Percentiles rank a stretch among this genome's conserved stretches.
Evolutionary conservation across 2,113 vertebrate genomes (phyloP).

Genomic region (Bubo blakistoni): DNA sequence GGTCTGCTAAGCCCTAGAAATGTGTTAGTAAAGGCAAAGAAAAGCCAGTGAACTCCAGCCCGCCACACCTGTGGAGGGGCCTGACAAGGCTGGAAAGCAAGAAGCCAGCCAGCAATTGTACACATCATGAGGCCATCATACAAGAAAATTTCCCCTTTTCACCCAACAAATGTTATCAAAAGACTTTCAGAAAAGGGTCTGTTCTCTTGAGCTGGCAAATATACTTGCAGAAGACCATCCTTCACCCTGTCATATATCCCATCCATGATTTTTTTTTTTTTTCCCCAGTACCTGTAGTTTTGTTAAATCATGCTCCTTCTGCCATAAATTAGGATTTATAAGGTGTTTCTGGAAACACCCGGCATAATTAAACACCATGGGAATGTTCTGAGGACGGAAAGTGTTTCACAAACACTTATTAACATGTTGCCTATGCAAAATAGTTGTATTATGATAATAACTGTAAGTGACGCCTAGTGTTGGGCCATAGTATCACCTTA

Average conservation of each 20-base stretch:
- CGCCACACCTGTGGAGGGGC: fast-evolving
- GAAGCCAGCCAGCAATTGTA: not conserved
- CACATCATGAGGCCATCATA: fast-evolving
- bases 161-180: not conserved
- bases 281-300: not conserved
- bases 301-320: not conserved
- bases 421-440: not conserved
- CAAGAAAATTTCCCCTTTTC: not conserved
- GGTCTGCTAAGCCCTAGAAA: not conserved
- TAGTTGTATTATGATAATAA: not conserved
- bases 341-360: not conserved
- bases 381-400: not conserved
- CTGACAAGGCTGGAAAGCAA: not conserved
- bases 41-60: not conserved
- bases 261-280: fast-evolving
- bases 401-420: not conserved
- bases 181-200: not conserved
- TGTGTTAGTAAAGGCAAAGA: not conserved
- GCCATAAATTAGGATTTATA: not conserved
- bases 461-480: not conserved
- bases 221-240: not conserved
- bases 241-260: not conserved
- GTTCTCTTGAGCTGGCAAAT: too few relatives aligned
- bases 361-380: not conserved
- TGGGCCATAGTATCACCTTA: not conserved